Conservation (phyloP, 1,140 invertebrate species). For the Pseudomyrmex gracilis region DNA sequence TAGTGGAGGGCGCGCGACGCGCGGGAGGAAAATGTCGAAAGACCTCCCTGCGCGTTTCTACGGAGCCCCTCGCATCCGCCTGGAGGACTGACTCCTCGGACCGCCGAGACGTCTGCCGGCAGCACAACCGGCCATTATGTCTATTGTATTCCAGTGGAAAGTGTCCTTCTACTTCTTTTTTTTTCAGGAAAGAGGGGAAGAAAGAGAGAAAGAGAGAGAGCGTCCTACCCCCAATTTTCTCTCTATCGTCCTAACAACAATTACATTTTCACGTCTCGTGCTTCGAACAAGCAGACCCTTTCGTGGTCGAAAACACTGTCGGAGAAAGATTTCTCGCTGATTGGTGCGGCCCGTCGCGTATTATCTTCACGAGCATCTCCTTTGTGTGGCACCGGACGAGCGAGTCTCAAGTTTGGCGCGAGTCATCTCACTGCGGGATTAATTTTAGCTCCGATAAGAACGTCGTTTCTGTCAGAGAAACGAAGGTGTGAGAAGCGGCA, state of each 20-base stretch:
- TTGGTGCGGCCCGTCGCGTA: constrained; percentile 52
- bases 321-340: constrained; percentile 63
- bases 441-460: constrained; percentile 69
- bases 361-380: constrained; percentile 69
- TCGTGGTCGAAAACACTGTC: constrained; percentile 53
- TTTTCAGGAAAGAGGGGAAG: no score
- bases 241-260: constrained; percentile 48
- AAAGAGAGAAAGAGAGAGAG: constrained; percentile 3
- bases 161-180: constrained; percentile 10
- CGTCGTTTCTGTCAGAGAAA: constrained; percentile 16
- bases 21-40: constrained; percentile 74
- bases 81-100: constrained; percentile 63
- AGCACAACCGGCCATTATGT: constrained; percentile 76
- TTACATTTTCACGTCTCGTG: constrained; percentile 67
- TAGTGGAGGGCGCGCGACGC: constrained; percentile 64
- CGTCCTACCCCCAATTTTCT: constrained; percentile 1
- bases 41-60: constrained; percentile 77
- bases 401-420: constrained; percentile 51
- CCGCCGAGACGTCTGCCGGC: constrained; percentile 74
- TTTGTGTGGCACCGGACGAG: constrained; percentile 47
- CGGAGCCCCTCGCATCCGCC: constrained; percentile 68
- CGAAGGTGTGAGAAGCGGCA: constrained; percentile 30
- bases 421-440: constrained; percentile 43
- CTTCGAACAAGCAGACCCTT: constrained; percentile 46
- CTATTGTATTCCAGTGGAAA: constrained; percentile 71